phyloP scores from a whole-genome alignment of 2,113 vertebrate species.

The Microtus richardsoni region DNA sequence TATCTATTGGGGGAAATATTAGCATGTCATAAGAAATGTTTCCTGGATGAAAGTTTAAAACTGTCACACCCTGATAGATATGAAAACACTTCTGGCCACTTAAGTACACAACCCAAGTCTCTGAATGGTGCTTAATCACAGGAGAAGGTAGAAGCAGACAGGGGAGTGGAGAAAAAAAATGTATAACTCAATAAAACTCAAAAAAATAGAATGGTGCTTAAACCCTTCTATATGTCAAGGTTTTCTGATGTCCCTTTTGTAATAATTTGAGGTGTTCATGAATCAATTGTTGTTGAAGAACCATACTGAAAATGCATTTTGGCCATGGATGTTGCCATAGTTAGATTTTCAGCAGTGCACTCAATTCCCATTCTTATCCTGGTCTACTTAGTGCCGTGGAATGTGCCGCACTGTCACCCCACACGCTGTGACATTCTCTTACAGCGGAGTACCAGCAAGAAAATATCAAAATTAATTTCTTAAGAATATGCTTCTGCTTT shows the following conservation, averaged over 20 bases:
- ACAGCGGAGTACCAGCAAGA: conserved; percentile 20
- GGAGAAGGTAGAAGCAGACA: no score
- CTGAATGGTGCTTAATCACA: background rate
- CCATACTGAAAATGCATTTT: background rate
- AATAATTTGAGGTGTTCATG: background rate
- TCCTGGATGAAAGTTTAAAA: background rate
- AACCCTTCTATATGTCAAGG: background rate
- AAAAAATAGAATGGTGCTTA: background rate
- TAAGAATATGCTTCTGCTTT: conserved; percentile 79
- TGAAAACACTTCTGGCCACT: background rate
- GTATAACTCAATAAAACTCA: no score
- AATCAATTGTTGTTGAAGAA: background rate
- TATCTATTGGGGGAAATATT: background rate
- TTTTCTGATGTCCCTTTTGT: background rate
- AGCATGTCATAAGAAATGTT: background rate
- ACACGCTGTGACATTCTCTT: conserved; percentile 47
- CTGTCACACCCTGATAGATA: background rate
- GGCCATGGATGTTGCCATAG: background rate
- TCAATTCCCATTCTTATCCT: background rate
- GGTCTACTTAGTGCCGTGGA: background rate
- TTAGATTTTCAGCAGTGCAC: background rate
- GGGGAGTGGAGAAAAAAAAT: no score
- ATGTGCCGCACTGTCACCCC: background rate
- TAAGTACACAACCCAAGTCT: background rate
- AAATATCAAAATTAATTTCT: conserved; percentile 76